phyloP scores from a whole-genome alignment of 2,888 invertebrate genomes.

The Eremobia ochroleuca region DNA sequence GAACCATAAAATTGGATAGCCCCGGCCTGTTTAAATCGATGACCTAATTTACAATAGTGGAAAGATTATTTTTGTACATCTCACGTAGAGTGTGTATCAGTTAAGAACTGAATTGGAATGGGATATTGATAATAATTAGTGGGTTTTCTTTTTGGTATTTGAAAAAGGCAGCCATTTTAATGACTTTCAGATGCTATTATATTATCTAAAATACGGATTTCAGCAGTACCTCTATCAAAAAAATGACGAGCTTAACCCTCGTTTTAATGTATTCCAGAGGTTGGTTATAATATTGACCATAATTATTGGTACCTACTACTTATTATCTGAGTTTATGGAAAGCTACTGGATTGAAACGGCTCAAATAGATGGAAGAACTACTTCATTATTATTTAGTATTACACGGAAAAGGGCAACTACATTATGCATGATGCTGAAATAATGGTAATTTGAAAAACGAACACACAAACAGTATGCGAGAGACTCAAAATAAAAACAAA shows the following conservation, averaged over 20 bases:
- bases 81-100: constrained; percentile 27
- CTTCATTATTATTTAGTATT: not conserved
- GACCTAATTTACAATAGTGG: constrained; percentile 72
- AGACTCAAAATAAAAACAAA: not conserved
- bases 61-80: constrained; percentile 36
- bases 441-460: not conserved
- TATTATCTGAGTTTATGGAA: not conserved
- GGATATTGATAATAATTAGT: not conserved
- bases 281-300: too few species aligned
- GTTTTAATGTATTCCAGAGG: not conserved
- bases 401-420: not conserved
- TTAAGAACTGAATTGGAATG: constrained; percentile 30
- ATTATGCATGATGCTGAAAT: not conserved
- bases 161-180: not conserved
- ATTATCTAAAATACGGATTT: too few species aligned
- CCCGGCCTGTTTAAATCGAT: constrained; percentile 75
- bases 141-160: not conserved
- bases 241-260: not conserved
- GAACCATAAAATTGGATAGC: constrained; percentile 80
- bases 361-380: not conserved
- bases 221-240: not conserved
- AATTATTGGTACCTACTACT: not conserved
- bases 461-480: not conserved
- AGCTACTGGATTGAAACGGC: not conserved
- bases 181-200: not conserved